Evolutionary conservation across 2,888 invertebrate species (phyloP).

Genomic region (Tiliacea aurago): DNA sequence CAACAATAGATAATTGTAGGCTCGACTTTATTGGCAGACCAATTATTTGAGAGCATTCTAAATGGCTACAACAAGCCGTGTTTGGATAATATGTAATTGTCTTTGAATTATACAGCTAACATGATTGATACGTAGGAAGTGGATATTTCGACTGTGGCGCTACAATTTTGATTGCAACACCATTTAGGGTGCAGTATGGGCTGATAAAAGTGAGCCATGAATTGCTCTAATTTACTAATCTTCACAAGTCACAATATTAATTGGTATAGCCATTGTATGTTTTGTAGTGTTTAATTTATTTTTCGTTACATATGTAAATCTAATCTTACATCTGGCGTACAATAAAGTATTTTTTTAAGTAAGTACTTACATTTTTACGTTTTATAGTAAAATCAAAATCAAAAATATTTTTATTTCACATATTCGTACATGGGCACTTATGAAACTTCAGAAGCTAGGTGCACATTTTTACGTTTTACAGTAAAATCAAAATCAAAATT

Average conservation of each 20-base stretch:
- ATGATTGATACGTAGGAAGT: constrained; percentile 51
- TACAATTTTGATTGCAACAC: constrained; percentile 22
- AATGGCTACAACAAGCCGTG: constrained; percentile 29
- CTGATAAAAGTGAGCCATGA: not conserved
- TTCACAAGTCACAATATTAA: not conserved
- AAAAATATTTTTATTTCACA: too few species aligned
- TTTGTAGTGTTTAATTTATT: too few species aligned
- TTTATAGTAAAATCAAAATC: too few species aligned
- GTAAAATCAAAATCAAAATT: too few species aligned
- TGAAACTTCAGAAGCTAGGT: too few species aligned
- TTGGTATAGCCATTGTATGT: too few species aligned
- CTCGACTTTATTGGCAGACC: constrained; percentile 40
- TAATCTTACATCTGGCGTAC: too few species aligned
- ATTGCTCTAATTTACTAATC: not conserved
- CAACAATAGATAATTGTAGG: constrained; percentile 57
- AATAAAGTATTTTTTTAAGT: too few species aligned
- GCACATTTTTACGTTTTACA: too few species aligned
- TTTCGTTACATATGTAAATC: too few species aligned
- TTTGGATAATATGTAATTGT: constrained; percentile 40
- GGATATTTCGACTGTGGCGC: constrained; percentile 12
- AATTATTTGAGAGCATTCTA: constrained; percentile 43
- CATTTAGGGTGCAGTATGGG: constrained; percentile 21
- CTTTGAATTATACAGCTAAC: constrained; percentile 36
- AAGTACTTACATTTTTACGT: too few species aligned
- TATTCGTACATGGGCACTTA: too few species aligned